These are phyloP conservation scores for Sicus ferrugineus DNA, from an alignment of 2,888 invertebrate genomes.

Conservation along the genomic window DNA sequence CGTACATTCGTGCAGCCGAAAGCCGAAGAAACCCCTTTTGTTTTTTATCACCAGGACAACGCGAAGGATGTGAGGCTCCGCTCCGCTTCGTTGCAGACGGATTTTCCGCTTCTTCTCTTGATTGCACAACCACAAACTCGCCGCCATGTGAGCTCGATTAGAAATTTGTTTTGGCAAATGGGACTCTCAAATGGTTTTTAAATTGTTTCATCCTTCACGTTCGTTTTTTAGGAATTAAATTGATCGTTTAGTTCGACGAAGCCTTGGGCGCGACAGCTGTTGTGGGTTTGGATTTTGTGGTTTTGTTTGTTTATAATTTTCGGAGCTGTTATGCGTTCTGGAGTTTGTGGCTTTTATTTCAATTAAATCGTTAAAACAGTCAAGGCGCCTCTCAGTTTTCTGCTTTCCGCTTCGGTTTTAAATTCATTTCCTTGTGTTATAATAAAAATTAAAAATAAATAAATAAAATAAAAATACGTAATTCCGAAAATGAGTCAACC, in stretches of 20 bases:
- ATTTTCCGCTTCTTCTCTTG: slow-evolving; percentile 43
- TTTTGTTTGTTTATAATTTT: not conserved
- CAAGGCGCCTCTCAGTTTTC: not conserved
- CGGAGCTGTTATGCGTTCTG: too few species aligned
- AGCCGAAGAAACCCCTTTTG: slow-evolving; percentile 9
- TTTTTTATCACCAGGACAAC: not conserved
- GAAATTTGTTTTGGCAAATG: slow-evolving; percentile 26
- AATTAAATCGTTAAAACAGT: not conserved
- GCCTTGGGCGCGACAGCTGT: not conserved
- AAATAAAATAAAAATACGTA: not conserved
- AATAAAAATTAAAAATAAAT: too few species aligned
- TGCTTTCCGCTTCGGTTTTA: not conserved
- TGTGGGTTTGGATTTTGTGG: not conserved
- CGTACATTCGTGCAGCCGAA: not conserved
- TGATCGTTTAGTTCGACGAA: not conserved
- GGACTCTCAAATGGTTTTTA: slow-evolving; percentile 26
- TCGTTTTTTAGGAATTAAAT: not conserved
- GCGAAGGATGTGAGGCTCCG: not conserved
- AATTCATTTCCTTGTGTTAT: not conserved
- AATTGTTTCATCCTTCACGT: slow-evolving; percentile 25
- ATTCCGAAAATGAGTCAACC: not conserved
- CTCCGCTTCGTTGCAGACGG: slow-evolving; percentile 33
- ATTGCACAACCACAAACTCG: slow-evolving; percentile 22
- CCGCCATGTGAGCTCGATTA: slow-evolving; percentile 29
- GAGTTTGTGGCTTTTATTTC: too few species aligned